Base-by-base conservation (phyloP, 2,113 vertebrate genomes). In the Lagopus muta region DNA sequence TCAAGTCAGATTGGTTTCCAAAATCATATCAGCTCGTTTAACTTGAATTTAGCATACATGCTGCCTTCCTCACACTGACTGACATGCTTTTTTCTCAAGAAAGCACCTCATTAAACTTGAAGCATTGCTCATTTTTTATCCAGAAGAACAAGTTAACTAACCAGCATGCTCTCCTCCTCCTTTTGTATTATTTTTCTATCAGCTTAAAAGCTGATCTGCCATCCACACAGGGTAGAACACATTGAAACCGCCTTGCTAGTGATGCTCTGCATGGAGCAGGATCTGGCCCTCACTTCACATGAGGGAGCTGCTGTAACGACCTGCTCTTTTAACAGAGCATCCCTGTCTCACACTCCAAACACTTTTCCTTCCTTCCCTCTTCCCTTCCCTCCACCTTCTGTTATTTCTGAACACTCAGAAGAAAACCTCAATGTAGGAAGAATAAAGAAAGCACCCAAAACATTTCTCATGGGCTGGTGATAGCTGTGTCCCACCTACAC, bases 51-150 rank as follows among this genome's bases (percentile, higher is more conserved):
- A 89, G 82, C 88, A 64, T 58, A 55, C 50, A 64, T 0, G 11
- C 32, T 42, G 86, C 93, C 42, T 72, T 93, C 50, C 66, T 96
- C 81, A 89, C 38, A 32, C 19, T 89, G 58, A 94, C 96, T 97
- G 94, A 91, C 80, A 58, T 74, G 67, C 86, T 77, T 95, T 93
- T 92, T 92, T 62, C 90, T 95, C 90, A 92, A 87, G 90, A 65
- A 97, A 92, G 34, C 83, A 92, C 74, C 76, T 94, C 88, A 73
- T 95, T 95, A 93, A 91, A 93, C 80, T 66, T 67, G 91, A 88
- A 1, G 8, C 40, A 88, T 32, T 34, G 79, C 87, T 92, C 61
- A 11, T 75, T 82, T 81, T 86, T 81, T 78, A 78, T 61, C 69
- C 52, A 69, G 88, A 72, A 54, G 73, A 90, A 78, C 52, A 69